Evolutionary conservation across 2,797 vertebrate species (phyloP).

Genomic region (Coluber constrictor): DNA sequence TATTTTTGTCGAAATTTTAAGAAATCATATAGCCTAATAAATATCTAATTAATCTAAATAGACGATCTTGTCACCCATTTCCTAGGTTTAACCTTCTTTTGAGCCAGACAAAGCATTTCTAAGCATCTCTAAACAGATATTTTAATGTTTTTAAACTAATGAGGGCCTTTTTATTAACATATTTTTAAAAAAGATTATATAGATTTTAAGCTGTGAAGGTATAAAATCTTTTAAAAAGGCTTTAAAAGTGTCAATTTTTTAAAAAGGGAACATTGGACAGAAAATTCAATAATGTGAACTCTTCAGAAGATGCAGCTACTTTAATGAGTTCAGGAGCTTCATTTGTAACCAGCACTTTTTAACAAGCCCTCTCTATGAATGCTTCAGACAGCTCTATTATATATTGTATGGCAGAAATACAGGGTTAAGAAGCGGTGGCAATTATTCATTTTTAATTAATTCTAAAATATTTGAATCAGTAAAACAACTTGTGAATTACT

Average conservation of each 20-base stretch:
- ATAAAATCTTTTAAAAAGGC: background rate
- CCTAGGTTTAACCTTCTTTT: too few relatives aligned
- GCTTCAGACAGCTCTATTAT: background rate
- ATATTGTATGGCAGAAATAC: background rate
- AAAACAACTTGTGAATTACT: background rate
- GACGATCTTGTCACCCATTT: too few relatives aligned
- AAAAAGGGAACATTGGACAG: background rate
- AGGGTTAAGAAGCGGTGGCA: background rate
- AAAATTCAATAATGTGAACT: background rate
- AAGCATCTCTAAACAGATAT: background rate
- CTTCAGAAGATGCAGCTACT: background rate
- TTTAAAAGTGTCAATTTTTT: background rate
- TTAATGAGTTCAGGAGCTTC: background rate
- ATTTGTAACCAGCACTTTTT: background rate
- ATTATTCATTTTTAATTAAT: conserved; percentile 38
- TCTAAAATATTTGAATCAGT: background rate
- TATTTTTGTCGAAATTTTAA: too few relatives aligned
- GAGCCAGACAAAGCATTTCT: too few relatives aligned
- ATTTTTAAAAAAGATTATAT: background rate
- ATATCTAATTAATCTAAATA: too few relatives aligned
- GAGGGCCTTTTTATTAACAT: background rate
- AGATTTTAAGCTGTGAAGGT: background rate
- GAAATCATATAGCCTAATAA: too few relatives aligned
- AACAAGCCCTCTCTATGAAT: background rate
- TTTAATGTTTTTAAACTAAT: background rate